Evolutionary conservation across 2,113 vertebrate species (phyloP).

Genomic region (Pelecanoides urinatrix): DNA sequence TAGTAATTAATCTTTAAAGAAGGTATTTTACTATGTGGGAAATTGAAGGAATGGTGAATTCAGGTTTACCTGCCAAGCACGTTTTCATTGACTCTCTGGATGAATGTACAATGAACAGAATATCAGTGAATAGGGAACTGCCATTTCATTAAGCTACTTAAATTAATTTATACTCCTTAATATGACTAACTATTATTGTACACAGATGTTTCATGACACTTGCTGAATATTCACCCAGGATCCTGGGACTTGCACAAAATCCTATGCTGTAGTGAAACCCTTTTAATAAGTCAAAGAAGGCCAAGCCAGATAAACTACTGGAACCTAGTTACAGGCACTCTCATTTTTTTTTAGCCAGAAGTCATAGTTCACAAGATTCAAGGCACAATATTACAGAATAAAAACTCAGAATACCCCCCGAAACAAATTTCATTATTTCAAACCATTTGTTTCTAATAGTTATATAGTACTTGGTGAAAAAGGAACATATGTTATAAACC

Average conservation of each 20-base stretch:
- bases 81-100: neutral
- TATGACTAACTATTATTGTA: neutral
- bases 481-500: neutral
- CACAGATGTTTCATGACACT: neutral
- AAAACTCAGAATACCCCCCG: neutral
- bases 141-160: neutral
- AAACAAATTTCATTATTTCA: neutral
- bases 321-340: neutral
- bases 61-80: neutral
- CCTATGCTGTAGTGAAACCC: neutral
- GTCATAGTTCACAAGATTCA: neutral
- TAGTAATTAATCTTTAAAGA: neutral
- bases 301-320: neutral
- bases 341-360: neutral
- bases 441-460: neutral
- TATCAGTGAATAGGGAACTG: neutral
- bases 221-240: neutral
- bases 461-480: neutral
- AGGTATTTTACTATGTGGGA: neutral
- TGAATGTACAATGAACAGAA: neutral
- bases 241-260: neutral
- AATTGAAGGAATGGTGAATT: neutral
- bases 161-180: neutral
- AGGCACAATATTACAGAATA: neutral
- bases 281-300: neutral